Conservation (phyloP, 2,888 invertebrate genomes). For the Deilephila porcellus region DNA sequence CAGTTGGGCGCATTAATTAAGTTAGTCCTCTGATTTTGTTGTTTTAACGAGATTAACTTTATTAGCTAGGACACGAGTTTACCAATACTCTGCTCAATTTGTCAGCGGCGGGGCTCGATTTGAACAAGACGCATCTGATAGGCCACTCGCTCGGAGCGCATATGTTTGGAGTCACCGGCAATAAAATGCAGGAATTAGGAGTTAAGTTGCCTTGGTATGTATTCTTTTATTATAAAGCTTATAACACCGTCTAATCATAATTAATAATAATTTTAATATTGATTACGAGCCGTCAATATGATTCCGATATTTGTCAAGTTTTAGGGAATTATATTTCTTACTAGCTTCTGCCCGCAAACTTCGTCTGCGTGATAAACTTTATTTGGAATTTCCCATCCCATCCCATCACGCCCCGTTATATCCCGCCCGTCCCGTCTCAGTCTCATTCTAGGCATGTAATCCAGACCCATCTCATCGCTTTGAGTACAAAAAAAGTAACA, state of each 20-base stretch:
- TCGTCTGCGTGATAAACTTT: no score
- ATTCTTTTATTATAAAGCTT: not conserved
- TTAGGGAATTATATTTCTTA: no score
- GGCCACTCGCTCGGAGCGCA: conserved; percentile 79
- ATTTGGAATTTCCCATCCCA: no score
- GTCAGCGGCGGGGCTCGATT: conserved; percentile 61
- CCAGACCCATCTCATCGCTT: no score
- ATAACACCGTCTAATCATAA: not conserved
- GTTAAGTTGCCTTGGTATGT: conserved; percentile 64
- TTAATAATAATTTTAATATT: no score
- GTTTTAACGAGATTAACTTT: conserved; percentile 30
- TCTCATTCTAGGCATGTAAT: no score
- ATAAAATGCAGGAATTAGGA: conserved; percentile 57
- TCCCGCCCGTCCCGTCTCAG: no score
- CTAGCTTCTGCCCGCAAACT: no score
- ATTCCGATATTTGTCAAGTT: no score
- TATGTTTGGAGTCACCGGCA: conserved; percentile 71
- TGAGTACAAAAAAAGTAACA: no score
- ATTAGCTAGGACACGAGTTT: conserved; percentile 63
- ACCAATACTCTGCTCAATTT: conserved; percentile 60
- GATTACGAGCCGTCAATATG: no score
- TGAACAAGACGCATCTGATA: conserved; percentile 68
- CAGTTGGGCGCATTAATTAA: conserved; percentile 14
- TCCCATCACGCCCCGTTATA: no score
- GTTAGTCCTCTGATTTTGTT: conserved; percentile 28